These are phyloP conservation scores for Diloba caeruleocephala DNA, from an alignment of 2,888 invertebrate species.

Conservation along the genomic window DNA sequence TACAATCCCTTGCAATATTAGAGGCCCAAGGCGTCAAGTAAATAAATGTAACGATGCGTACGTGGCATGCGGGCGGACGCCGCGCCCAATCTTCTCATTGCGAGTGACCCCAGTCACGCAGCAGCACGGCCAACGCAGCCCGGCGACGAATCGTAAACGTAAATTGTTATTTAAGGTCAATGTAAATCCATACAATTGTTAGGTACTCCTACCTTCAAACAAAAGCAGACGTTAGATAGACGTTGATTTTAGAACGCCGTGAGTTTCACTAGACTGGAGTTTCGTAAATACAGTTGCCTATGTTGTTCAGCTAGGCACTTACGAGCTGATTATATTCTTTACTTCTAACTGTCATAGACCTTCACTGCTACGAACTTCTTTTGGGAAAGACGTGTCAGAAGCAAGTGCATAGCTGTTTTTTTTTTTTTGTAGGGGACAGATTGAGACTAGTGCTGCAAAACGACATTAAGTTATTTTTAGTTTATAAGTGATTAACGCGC, in stretches of 20 bases:
- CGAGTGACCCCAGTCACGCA: conserved; percentile 69
- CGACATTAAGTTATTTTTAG: too few relatives aligned
- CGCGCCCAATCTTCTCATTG: conserved; percentile 80
- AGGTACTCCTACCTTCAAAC: not conserved
- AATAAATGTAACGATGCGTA: conserved; percentile 48
- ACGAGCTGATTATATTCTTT: too few relatives aligned
- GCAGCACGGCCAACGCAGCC: conserved; percentile 55
- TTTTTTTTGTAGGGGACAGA: too few relatives aligned
- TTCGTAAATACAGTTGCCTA: too few relatives aligned
- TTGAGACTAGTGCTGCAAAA: too few relatives aligned
- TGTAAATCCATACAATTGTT: conserved; percentile 59
- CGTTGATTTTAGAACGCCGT: not conserved
- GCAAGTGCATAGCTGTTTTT: too few relatives aligned
- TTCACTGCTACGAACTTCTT: too few relatives aligned
- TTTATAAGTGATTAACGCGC: too few relatives aligned
- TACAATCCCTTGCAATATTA: not conserved
- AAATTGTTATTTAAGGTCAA: conserved; percentile 83
- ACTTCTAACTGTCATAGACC: too few relatives aligned
- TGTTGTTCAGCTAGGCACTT: too few relatives aligned
- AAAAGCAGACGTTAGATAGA: not conserved
- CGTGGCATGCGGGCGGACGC: conserved; percentile 71
- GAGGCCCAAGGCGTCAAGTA: conserved; percentile 15
- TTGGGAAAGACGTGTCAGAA: too few relatives aligned
- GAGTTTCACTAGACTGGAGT: too few relatives aligned
- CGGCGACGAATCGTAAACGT: conserved; percentile 71